Evolutionary conservation across 2,113 vertebrate genomes (phyloP).

Genomic region (Conger conger): DNA sequence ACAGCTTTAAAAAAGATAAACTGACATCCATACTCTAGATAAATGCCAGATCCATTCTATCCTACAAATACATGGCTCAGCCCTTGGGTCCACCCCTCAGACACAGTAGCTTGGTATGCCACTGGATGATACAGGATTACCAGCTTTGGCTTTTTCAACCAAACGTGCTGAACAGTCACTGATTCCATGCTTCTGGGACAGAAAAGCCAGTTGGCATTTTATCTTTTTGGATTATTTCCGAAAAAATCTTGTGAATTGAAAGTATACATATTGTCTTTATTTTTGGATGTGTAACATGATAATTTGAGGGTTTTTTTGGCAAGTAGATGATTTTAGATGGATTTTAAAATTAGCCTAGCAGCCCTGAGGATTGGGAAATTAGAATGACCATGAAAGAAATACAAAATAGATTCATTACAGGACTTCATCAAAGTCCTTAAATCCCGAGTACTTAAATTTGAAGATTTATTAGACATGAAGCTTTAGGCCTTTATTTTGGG

Average conservation of each 20-base stretch:
- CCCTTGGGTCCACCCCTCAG: no score
- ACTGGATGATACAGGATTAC: no score
- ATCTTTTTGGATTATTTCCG: no score
- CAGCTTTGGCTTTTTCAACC: no score
- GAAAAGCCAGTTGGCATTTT: no score
- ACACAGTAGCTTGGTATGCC: no score
- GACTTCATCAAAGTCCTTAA: not conserved
- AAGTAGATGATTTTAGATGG: not conserved
- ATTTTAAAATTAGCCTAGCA: not conserved
- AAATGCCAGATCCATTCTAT: not conserved
- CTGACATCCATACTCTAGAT: not conserved
- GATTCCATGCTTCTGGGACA: no score
- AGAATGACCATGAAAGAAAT: not conserved
- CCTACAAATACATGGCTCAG: no score
- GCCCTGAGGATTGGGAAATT: not conserved
- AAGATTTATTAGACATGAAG: not conserved
- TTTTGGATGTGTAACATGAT: not conserved
- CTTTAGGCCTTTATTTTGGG: not conserved
- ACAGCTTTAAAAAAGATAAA: not conserved
- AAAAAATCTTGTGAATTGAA: not conserved
- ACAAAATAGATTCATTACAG: not conserved
- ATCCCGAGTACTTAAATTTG: not conserved
- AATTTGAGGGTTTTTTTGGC: not conserved
- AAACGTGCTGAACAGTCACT: no score
- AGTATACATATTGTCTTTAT: not conserved